Evolutionary conservation across 1,140 invertebrate species (phyloP), one percentile per base, ranked within the genome.

Genomic region (Epicauta chinensis): DNA sequence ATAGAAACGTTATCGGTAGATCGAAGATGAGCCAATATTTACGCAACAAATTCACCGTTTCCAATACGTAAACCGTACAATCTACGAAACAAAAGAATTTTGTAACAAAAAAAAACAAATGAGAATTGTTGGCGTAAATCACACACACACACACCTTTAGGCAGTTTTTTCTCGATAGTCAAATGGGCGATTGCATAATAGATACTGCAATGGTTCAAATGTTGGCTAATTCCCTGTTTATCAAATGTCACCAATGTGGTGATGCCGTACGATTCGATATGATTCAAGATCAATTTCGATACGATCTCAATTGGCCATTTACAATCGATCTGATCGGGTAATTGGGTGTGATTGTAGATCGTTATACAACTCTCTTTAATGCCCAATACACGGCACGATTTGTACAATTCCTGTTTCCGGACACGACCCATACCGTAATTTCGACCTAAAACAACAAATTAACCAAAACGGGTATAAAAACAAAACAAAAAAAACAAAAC

Each of bases 231-330:
- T 40, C 95, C 95, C 65, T 84, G 74, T 65, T 83, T 82, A 73
- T 98, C 94, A 77, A 97, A 97, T 30, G 93, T 96, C 35, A 97
- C 81, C 44, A 96, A 77, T 14, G 86, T 84, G 63, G 91, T 83
- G 62, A 93, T 88, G 66, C 83, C 80, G 48, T 89, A 76, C 36
- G 76, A 74, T 70, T 88, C 82, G 42, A 92, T 71, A 38, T 84
- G 77, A 38, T 86, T 79, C 17, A 84, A 71, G 62, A 96, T 80
- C 41, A 84, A 73, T 37, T 83, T 78, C 11, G 85, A 80, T 38
- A 93, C 73, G 11, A 83, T 69, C 53, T 86, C 81, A 35, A 80
- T 76, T 38, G 85, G 81, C 92, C 93, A 96, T 43, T 80, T 75
- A 9, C 75, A 70, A 41, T 76, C 75, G 23, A 84, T 84, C 69